Evolutionary conservation across 2,113 vertebrate genomes (phyloP), one percentile per base, ranked within the genome.

Genomic region (Polypterus bichir): DNA sequence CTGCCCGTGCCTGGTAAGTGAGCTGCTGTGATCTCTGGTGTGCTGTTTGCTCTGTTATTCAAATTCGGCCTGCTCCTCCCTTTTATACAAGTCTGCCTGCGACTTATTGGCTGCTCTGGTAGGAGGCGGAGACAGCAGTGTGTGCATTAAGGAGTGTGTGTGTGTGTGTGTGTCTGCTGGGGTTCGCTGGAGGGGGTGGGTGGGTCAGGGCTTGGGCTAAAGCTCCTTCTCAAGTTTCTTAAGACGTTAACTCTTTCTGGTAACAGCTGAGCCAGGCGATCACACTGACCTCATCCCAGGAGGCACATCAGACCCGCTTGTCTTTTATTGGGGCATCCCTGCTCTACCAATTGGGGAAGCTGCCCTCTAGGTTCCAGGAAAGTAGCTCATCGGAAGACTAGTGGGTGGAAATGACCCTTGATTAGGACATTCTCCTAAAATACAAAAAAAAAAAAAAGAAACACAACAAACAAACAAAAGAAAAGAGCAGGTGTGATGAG

Each of bases 211-310:
- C 27, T 27, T 27, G 27, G 27, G 27, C 27, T 27, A 27, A 27
- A 27, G 27, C 27, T 27, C 27, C 27, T 27, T 27, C 27, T 27
- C 27, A 27, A 27, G 27, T 27, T 27, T 27, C 27, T 27, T 27
- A 27, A 27, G 27, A 27, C 27, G 27, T 27, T 27, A 27, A 27
- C 27, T 27, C 27, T 27, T 27, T 27, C 27, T 27, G 27, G 27
- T 27, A 27, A 27, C 27, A 27, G 27, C 27, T 27, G 27, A 27
- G 27, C 27, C 27, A 27, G 1, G 94, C 92, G 47, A 97, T 79
- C 66, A 97, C 83, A 49, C 95, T 97, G 59, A 96, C 84, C 64
- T 97, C 92, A 54, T 97, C 92, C 92, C 90, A 92, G 0, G 89
- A 91, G 4, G 91, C 93, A 5, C 81, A 88, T 68, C 87, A 85